These are phyloP conservation scores for Microcebus tavaratra DNA, from an alignment of 2,113 vertebrate genomes.

Conservation along the genomic window DNA sequence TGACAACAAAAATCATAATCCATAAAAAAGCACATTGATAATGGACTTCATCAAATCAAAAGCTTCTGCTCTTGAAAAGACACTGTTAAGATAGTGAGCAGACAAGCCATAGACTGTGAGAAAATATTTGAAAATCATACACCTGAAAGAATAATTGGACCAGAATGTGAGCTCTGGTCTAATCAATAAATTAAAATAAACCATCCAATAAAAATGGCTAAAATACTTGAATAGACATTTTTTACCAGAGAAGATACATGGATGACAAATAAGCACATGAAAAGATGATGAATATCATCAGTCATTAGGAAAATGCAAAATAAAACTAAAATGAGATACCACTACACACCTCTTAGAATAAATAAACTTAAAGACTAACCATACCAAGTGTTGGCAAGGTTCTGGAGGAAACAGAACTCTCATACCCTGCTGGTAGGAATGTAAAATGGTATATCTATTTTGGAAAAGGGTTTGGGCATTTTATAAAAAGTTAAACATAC, in stretches of 20 bases:
- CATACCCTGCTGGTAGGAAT: background rate
- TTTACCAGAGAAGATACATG: background rate
- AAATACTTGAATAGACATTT: background rate
- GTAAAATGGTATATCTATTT: background rate
- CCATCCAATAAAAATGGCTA: background rate
- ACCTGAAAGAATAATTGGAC: background rate
- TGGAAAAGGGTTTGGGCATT: background rate
- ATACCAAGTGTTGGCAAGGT: background rate
- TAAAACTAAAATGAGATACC: background rate
- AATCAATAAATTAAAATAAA: slow-evolving; percentile 4
- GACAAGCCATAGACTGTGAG: background rate
- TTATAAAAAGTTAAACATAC: background rate
- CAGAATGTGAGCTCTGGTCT: background rate
- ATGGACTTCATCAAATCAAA: background rate
- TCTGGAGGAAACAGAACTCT: background rate
- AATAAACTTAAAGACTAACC: background rate
- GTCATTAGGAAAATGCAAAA: background rate
- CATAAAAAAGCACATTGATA: background rate
- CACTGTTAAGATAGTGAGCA: background rate
- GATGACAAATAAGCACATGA: background rate
- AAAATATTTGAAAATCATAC: background rate
- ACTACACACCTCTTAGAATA: background rate
- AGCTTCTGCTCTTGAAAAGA: background rate
- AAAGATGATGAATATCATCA: background rate
- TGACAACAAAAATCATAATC: background rate